Percentiles rank a stretch among this genome's conserved stretches.
Conservation (phyloP, 2,888 invertebrate species). For the Drosophila imparisetae region DNA sequence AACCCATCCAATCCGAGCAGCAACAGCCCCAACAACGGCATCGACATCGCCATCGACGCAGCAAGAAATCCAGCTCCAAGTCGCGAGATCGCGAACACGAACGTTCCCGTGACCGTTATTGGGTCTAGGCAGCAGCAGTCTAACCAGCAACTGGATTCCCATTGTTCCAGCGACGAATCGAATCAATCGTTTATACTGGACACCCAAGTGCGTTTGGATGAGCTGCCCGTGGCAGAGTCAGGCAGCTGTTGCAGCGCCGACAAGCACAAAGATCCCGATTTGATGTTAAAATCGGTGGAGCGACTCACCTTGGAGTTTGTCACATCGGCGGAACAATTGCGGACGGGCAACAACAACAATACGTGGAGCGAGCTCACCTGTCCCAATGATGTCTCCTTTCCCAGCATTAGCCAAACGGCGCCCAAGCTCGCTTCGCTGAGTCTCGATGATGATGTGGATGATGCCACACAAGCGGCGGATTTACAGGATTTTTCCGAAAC, state of each 20-base stretch:
- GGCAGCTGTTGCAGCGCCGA: conserved; percentile 54
- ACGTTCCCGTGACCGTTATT: conserved; percentile 73
- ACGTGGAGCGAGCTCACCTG: conserved; percentile 93
- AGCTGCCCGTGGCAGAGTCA: conserved; percentile 1
- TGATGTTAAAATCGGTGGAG: conserved; percentile 89
- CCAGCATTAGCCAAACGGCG: conserved; percentile 91
- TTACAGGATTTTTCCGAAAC: conserved; percentile 79
- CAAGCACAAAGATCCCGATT: conserved; percentile 87
- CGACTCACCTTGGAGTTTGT: conserved; percentile 88
- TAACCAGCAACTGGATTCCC: conserved; percentile 36
- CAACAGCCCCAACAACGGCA: conserved; percentile 81
- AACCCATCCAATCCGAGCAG: conserved; percentile 66
- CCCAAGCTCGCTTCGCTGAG: conserved; percentile 89
- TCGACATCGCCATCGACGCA: conserved; percentile 79
- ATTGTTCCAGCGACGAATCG: conserved; percentile 78
- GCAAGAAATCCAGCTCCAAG: conserved; percentile 73
- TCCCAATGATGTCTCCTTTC: conserved; percentile 92
- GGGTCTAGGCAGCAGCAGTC: conserved; percentile 82
- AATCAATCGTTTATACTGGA: conserved; percentile 82
- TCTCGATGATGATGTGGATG: conserved; percentile 85
- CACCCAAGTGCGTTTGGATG: conserved; percentile 70
- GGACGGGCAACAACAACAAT: conserved; percentile 85
- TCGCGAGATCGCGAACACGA: conserved; percentile 80
- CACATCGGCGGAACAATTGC: conserved; percentile 88
- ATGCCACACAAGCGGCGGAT: conserved; percentile 67